Percentiles rank a stretch among this genome's conserved stretches.
Evolutionary conservation across 2,113 vertebrate genomes (phyloP).

Genomic region (Neopipo cinnamomea): DNA sequence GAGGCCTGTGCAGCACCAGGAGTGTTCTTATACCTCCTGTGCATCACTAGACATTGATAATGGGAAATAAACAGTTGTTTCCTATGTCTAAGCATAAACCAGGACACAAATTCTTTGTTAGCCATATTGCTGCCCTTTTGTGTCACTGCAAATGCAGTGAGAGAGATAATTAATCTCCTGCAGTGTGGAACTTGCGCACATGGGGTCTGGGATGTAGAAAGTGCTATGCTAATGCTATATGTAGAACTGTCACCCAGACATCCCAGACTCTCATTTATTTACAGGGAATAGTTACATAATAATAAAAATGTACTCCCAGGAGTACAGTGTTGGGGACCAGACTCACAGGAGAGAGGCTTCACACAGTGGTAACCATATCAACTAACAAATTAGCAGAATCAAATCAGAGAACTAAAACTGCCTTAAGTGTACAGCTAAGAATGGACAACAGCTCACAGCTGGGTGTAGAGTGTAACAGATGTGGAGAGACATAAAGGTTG

Average conservation of each 20-base stretch:
- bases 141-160: neutral
- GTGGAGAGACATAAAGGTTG: neutral
- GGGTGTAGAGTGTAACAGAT: neutral
- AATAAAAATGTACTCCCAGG: neutral
- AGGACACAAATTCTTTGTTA: neutral
- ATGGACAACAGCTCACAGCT: neutral
- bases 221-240: neutral
- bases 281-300: neutral
- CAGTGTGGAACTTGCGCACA: neutral
- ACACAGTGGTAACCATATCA: constrained; percentile 17
- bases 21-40: neutral
- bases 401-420: neutral
- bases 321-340: neutral
- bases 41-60: neutral
- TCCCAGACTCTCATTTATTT: neutral
- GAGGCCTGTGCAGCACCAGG: neutral
- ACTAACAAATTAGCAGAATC: neutral
- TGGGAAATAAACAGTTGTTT: neutral
- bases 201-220: neutral
- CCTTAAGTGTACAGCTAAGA: neutral
- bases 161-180: neutral
- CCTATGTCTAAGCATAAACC: neutral
- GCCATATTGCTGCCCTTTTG: neutral
- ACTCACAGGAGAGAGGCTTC: neutral
- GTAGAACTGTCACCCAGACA: neutral